Evolutionary conservation across 2,888 invertebrate genomes (phyloP).

Genomic region (Pharmacophagus antenor): DNA sequence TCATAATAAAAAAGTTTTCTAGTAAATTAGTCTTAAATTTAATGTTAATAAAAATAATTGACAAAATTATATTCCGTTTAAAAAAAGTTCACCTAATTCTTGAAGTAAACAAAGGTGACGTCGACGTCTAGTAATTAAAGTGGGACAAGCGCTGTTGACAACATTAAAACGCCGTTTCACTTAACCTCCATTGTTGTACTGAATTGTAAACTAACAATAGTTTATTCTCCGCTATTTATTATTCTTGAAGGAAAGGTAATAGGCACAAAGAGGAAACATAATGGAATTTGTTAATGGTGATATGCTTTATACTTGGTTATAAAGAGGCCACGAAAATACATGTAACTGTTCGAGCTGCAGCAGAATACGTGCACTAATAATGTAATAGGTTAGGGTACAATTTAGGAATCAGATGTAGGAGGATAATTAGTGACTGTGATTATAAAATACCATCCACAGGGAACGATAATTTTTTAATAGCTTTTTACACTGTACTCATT

Average conservation of each 20-base stretch:
- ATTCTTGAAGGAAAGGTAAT: background rate
- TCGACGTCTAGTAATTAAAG: constrained; percentile 1
- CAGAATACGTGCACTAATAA: background rate
- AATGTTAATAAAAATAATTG: too few species aligned
- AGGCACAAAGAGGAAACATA: background rate
- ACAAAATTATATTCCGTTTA: background rate
- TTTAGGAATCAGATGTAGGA: background rate
- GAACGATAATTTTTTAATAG: background rate
- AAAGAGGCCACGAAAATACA: background rate
- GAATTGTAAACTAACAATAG: constrained; percentile 10
- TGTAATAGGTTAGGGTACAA: background rate
- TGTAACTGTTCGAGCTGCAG: background rate
- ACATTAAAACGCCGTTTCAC: background rate
- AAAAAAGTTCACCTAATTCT: constrained; percentile 7
- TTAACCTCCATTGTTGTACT: constrained; percentile 2
- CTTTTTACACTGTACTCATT: too few species aligned
- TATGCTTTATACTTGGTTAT: background rate
- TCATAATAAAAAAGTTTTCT: too few species aligned
- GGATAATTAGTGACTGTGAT: background rate
- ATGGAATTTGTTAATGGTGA: constrained; percentile 1
- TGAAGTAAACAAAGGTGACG: constrained; percentile 2
- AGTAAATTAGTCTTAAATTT: too few species aligned
- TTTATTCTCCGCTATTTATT: background rate
- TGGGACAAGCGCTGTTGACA: background rate
- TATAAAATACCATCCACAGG: background rate